phyloP scores from a whole-genome alignment of 1,140 invertebrate species.

The Harlomillsia oculata region DNA sequence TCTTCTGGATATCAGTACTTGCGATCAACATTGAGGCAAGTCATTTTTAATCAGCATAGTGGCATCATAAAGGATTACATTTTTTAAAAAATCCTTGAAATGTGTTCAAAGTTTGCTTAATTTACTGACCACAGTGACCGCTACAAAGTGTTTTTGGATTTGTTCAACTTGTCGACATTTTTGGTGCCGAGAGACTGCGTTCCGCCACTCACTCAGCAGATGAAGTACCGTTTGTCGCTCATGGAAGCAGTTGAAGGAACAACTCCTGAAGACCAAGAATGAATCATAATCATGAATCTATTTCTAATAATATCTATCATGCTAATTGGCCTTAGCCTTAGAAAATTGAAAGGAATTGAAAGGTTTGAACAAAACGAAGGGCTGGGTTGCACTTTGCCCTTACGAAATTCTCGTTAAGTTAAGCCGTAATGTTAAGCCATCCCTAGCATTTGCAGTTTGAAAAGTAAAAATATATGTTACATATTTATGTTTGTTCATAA shows the following conservation, averaged over 20 bases:
- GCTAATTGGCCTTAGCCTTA: no score
- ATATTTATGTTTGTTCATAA: no score
- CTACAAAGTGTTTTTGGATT: slow-evolving; percentile 95
- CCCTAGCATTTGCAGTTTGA: no score
- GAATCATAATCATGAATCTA: background rate
- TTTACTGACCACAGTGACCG: slow-evolving; percentile 71
- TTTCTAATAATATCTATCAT: background rate
- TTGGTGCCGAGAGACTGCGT: slow-evolving; percentile 83
- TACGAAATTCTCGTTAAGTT: no score
- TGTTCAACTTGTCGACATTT: slow-evolving; percentile 96
- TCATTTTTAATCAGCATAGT: slow-evolving; percentile 41
- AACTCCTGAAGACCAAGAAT: background rate
- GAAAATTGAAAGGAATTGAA: no score
- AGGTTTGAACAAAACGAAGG: no score
- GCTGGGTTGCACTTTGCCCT: no score
- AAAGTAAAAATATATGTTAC: no score
- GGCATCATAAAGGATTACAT: background rate
- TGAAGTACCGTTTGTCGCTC: slow-evolving; percentile 49
- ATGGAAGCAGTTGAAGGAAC: slow-evolving; percentile 33
- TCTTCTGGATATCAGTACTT: slow-evolving; percentile 98
- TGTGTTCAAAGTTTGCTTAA: slow-evolving; percentile 2
- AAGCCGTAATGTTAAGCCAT: no score
- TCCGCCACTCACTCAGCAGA: slow-evolving; percentile 68
- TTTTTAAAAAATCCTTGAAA: slow-evolving; percentile 10
- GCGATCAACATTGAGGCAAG: slow-evolving; percentile 92